Conservation (phyloP, 2,797 vertebrate genomes). For the Myotis daubentonii region DNA sequence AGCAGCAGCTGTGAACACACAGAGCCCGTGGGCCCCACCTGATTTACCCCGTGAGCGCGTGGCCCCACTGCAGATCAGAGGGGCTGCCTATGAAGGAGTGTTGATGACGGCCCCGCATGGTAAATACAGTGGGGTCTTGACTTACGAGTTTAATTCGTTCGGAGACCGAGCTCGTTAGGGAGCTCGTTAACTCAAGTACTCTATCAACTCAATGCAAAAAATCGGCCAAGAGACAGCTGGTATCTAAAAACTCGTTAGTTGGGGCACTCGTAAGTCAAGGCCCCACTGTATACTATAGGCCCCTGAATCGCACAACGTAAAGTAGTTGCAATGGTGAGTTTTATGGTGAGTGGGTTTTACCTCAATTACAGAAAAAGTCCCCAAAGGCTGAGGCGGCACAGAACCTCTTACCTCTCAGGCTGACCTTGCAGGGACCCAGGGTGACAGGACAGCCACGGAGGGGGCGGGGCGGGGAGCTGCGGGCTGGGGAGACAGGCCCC, state of each 20-base stretch:
- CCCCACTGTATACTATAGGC: background rate
- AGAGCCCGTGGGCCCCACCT: accelerated
- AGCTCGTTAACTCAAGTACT: too few relatives aligned
- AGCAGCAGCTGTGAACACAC: too few relatives aligned
- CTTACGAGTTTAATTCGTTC: too few relatives aligned
- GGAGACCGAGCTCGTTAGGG: too few relatives aligned
- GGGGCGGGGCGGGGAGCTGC: too few relatives aligned
- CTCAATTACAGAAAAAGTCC: background rate
- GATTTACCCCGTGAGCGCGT: too few relatives aligned
- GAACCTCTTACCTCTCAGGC: background rate
- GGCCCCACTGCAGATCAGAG: background rate
- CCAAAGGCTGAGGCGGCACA: background rate
- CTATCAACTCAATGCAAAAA: too few relatives aligned
- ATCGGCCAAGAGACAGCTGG: too few relatives aligned
- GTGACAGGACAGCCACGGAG: background rate
- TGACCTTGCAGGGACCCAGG: background rate
- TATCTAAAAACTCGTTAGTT: too few relatives aligned
- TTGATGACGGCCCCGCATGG: background rate
- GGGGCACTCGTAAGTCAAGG: too few relatives aligned
- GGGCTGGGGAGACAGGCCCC: too few relatives aligned
- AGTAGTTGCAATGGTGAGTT: background rate
- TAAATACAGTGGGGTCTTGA: background rate
- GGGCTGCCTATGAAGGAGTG: background rate
- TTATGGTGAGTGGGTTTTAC: background rate
- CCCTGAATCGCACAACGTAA: background rate